These are phyloP conservation scores for Erpornis zantholeuca DNA, from an alignment of 2,113 vertebrate species.

Conservation along the genomic window DNA sequence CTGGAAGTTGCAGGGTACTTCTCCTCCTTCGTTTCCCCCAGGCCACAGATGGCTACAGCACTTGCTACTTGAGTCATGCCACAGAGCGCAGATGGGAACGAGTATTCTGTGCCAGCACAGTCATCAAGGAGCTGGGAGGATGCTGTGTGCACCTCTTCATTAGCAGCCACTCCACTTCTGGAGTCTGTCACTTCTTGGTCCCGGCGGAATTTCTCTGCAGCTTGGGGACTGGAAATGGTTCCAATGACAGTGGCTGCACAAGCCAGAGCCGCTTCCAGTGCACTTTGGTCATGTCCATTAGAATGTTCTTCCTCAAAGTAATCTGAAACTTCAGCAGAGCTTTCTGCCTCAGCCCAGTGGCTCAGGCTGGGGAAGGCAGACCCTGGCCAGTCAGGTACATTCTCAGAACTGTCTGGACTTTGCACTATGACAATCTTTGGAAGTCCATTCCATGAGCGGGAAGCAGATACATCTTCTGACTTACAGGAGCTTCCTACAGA, in stretches of 20 bases:
- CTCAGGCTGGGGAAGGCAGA: slow-evolving; percentile 54
- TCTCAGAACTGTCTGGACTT: slow-evolving; percentile 88
- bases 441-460: slow-evolving; percentile 85
- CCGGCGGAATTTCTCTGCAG: slow-evolving; percentile 78
- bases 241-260: slow-evolving; percentile 92
- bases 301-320: slow-evolving; percentile 41
- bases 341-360: slow-evolving; percentile 60
- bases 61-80: slow-evolving; percentile 90
- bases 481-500: slow-evolving; percentile 62
- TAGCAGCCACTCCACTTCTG: background rate
- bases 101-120: slow-evolving; percentile 70
- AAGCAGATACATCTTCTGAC: slow-evolving; percentile 46
- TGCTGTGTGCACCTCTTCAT: slow-evolving; percentile 16
- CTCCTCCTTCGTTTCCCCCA: slow-evolving; percentile 70
- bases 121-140: slow-evolving; percentile 5
- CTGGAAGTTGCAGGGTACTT: slow-evolving; percentile 67
- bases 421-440: slow-evolving; percentile 96
- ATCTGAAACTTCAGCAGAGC: slow-evolving; percentile 19
- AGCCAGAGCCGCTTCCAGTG: slow-evolving; percentile 87
- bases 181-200: slow-evolving; percentile 65
- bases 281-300: slow-evolving; percentile 68
- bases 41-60: slow-evolving; percentile 84
- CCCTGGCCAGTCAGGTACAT: slow-evolving; percentile 78
- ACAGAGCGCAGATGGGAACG: slow-evolving; percentile 87
- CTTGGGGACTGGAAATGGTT: slow-evolving; percentile 88